Base-by-base conservation (phyloP, 2,797 vertebrate species). In the Sebastes itinus region DNA sequence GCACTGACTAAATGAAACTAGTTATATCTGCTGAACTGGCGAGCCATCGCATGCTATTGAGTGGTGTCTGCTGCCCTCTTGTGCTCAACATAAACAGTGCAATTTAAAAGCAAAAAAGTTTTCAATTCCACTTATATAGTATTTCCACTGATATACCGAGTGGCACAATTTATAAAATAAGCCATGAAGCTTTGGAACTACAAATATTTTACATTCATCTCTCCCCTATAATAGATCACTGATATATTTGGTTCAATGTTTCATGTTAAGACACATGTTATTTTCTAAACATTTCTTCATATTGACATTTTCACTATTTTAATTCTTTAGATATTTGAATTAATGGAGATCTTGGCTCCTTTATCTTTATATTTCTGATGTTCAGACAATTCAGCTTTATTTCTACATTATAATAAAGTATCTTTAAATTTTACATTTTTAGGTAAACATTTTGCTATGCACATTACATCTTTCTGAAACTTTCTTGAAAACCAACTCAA, bases 21-120 rank as follows among this genome's bases (percentile, higher is more conserved):
- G 46, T 59, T 77, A 9, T 46, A 4, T 33, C 72, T 69, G 42
- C 63, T 61, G 32, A 78, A 73, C 54, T 60, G 25, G 16, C 4
- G 5, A 32, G 7, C 23, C 1, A 2, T 54, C 14, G 3, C 49
- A 20, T 79, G 63, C 65, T 75, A 93, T 96, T 94, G 28, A 68
- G 76, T 94, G 95, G 95, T 93, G 92, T 95, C 33, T 96, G 95
- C 86, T 84, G 83, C 93, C 94, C 87, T 95, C 95, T 75, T 73
- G 91, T 95, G 95, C 87, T 30, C 20, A 55, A 25, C 12, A 3
- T 42, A 23, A 42, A 30, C 0, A 75, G 1, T 82, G 61, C 67
- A 13, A 14, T n/a, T 71, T 33, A 10, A 65, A 68, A 14, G 1
- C 2, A 2, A 4, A 20, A 20, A 5, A 3, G 7, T 58, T 42